These are phyloP conservation scores for Clamator glandarius DNA, from an alignment of 2,797 vertebrate genomes.

Conservation along the genomic window DNA sequence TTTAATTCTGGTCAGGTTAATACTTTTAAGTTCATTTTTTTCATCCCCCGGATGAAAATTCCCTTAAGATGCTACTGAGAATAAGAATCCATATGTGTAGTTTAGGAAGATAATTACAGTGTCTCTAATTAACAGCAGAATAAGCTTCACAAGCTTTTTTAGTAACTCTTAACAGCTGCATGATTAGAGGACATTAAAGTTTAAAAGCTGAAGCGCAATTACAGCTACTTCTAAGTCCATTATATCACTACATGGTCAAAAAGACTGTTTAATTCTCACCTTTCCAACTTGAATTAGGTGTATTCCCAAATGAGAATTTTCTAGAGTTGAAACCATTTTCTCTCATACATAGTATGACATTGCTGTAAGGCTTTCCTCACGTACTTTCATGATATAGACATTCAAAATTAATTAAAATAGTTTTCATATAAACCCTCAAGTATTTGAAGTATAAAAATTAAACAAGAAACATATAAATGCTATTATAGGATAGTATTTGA, in stretches of 20 bases:
- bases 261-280: background rate
- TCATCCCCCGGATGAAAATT: background rate
- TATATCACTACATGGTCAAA: background rate
- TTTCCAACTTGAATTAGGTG: background rate
- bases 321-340: background rate
- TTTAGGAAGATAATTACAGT: conserved; percentile 28
- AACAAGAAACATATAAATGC: background rate
- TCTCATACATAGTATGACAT: background rate
- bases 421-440: background rate
- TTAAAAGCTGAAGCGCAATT: background rate
- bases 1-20: background rate
- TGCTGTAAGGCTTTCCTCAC: background rate
- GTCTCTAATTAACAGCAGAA: conserved; percentile 32
- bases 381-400: background rate
- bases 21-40: background rate
- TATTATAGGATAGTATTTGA: background rate
- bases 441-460: background rate
- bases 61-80: background rate
- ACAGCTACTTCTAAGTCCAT: background rate
- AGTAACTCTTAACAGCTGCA: background rate
- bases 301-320: background rate
- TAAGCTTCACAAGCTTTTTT: conserved; percentile 27
- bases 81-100: background rate
- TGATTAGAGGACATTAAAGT: background rate
- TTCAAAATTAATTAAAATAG: background rate